Percentiles rank a stretch among this genome's conserved stretches.
Evolutionary conservation across 2,113 vertebrate species (phyloP).

Genomic region (Argyrosomus japonicus): DNA sequence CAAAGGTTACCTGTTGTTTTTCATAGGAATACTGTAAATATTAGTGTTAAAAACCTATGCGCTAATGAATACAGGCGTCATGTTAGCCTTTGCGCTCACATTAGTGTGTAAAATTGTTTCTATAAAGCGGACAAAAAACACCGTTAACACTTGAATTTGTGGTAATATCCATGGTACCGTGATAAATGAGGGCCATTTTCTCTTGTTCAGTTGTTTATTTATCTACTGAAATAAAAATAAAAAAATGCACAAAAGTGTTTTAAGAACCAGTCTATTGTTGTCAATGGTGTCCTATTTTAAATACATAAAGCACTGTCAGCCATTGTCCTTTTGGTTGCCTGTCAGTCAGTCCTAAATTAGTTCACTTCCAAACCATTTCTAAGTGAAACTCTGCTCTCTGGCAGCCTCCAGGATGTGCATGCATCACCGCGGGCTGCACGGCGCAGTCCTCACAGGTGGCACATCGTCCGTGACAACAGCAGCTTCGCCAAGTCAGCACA

Average conservation of each 20-base stretch:
- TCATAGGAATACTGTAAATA: constrained; percentile 19
- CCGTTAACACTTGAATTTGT: constrained; percentile 53
- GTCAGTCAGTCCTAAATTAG: constrained; percentile 44
- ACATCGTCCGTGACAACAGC: constrained; percentile 23
- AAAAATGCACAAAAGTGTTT: constrained; percentile 58
- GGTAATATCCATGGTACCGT: constrained; percentile 47
- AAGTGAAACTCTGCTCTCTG: constrained; percentile 37
- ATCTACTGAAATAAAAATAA: constrained; percentile 26
- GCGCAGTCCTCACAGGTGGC: constrained; percentile 32
- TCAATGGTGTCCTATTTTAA: constrained; percentile 59
- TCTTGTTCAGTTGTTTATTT: constrained; percentile 45
- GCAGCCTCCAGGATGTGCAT: constrained; percentile 35
- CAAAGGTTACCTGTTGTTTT: neutral
- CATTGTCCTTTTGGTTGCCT: constrained; percentile 78
- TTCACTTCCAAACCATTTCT: constrained; percentile 57
- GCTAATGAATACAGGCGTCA: neutral
- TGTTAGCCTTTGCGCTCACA: constrained; percentile 13
- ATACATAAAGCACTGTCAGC: constrained; percentile 73
- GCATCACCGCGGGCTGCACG: constrained; percentile 18
- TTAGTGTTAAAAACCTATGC: constrained; percentile 60
- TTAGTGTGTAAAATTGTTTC: constrained; percentile 17
- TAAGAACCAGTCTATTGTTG: constrained; percentile 53
- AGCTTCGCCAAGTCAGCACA: constrained; percentile 21
- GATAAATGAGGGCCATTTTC: constrained; percentile 76
- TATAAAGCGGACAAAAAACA: constrained; percentile 12